Evolutionary conservation across 1,140 invertebrate genomes (phyloP), one percentile per base, ranked within the genome.

Genomic region (Heliothis virescens): DNA sequence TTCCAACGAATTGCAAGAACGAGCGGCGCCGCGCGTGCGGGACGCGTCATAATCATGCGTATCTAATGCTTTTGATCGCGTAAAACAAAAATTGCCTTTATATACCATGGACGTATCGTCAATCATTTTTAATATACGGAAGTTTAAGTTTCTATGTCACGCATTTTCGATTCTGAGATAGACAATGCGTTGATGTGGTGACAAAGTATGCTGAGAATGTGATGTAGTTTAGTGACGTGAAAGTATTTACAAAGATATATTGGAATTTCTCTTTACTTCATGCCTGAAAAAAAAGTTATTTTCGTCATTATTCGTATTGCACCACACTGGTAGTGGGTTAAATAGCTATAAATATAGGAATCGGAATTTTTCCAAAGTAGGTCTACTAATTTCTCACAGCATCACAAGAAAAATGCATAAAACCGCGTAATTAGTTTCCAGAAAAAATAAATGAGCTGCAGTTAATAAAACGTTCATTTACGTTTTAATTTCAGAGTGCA

Each of bases 1-100:
- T 71, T 71, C 67, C 5, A 71, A 71, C 48, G 29, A 71, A 71
- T 71, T 18, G 67, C 67, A 52, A 71, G 48, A 62, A 71, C 67
- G 67, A 71, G 34, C 48, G 21, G 34, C 65, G 16, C 26, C 67
- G 48, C 67, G 67, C 67, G 67, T 71, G 67, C 65, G 65, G 62
- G 21, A 15, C 5, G 7, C 11, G 62, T 21, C 41, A 48, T 67
- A 67, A 67, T 67, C 34, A 75, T 11, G 73, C 53, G 57, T 75
- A 34, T 7, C 57, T 21, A 41, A 67, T 67, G 62, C 62, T 41
- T 16, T 67, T 67, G 63, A 48, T 67, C 63, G 63, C 63, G 63
- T 67, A 67, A 67, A 67, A 67, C 63, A 48, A 67, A 67, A 67
- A n/a, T 67, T 16, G 34, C 41, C 41, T 67, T 47, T 67, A 67